Conservation (phyloP, 2,113 vertebrate genomes). For the Tragelaphus imberbis region DNA sequence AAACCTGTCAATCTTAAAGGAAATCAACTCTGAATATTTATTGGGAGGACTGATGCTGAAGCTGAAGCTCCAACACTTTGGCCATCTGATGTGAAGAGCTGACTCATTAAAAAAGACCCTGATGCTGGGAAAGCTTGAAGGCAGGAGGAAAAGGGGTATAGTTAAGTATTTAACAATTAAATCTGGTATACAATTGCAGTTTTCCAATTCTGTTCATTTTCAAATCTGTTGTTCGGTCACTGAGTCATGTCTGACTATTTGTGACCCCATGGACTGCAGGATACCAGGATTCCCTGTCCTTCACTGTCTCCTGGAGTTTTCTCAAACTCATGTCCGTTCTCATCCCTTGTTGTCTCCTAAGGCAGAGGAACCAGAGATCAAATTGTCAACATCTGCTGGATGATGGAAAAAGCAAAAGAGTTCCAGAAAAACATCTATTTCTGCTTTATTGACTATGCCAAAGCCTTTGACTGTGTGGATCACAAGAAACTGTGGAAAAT, state of each 20-base stretch:
- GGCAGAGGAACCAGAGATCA: no score
- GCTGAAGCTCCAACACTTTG: not conserved
- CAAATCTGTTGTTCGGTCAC: not conserved
- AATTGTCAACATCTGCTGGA: no score
- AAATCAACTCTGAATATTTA: not conserved
- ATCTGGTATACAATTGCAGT: not conserved
- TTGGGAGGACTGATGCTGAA: not conserved
- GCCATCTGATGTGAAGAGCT: not conserved
- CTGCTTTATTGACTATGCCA: no score
- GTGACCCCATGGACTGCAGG: not conserved
- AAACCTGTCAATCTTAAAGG: not conserved
- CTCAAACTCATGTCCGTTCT: not conserved
- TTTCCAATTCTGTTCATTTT: not conserved
- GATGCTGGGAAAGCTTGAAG: not conserved
- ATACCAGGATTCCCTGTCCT: not conserved
- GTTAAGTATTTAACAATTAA: not conserved
- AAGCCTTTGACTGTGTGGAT: no score
- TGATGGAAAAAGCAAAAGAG: no score
- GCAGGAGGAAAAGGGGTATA: not conserved
- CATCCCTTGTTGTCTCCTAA: not conserved
- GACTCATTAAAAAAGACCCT: not conserved
- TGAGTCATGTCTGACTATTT: not conserved
- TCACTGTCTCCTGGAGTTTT: not conserved
- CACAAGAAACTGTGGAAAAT: no score
- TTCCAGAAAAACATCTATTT: no score